phyloP scores from a whole-genome alignment of 2,113 vertebrate genomes.

The Chitala chitala region DNA sequence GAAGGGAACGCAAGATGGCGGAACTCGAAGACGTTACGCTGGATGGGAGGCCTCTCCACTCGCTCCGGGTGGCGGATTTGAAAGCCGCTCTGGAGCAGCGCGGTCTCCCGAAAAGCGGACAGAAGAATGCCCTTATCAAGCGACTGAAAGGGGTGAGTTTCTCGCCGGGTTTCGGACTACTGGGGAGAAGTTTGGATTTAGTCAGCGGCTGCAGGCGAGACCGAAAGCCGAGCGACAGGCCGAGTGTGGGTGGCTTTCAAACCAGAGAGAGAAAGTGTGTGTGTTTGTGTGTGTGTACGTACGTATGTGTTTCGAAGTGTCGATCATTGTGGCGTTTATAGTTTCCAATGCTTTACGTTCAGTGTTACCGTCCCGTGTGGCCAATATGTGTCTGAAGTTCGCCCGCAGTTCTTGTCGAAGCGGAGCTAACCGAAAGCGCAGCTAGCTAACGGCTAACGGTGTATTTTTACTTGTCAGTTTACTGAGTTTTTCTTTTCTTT shows the following conservation, averaged over 20 bases:
- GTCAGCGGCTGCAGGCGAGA: conserved; percentile 24
- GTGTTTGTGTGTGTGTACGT: conserved; percentile 13
- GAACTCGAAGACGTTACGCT: conserved; percentile 94
- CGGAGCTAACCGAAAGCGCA: neutral
- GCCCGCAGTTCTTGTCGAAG: neutral
- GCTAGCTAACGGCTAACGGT: neutral
- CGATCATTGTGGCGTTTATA: neutral
- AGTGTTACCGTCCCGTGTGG: neutral
- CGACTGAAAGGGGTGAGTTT: conserved; percentile 85
- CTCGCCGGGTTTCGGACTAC: neutral
- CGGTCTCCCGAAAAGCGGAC: conserved; percentile 82
- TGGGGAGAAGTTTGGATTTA: conserved; percentile 1
- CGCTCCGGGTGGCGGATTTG: conserved; percentile 83
- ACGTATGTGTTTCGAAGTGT: conserved; percentile 13
- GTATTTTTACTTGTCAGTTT: neutral
- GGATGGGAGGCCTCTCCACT: conserved; percentile 89
- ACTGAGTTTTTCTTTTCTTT: conserved; percentile 23
- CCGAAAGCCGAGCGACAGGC: conserved; percentile 45
- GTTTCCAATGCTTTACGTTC: neutral
- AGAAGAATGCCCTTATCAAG: conserved; percentile 84
- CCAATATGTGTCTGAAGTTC: neutral
- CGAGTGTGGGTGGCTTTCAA: conserved; percentile 44
- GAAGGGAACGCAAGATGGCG: conserved; percentile 82
- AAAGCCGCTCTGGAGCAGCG: conserved; percentile 83
- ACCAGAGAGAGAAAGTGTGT: conserved; percentile 49